Evolutionary conservation across 2,888 invertebrate genomes (phyloP), one percentile per base, ranked within the genome.

Genomic region (Drosophila flavopinicola): DNA sequence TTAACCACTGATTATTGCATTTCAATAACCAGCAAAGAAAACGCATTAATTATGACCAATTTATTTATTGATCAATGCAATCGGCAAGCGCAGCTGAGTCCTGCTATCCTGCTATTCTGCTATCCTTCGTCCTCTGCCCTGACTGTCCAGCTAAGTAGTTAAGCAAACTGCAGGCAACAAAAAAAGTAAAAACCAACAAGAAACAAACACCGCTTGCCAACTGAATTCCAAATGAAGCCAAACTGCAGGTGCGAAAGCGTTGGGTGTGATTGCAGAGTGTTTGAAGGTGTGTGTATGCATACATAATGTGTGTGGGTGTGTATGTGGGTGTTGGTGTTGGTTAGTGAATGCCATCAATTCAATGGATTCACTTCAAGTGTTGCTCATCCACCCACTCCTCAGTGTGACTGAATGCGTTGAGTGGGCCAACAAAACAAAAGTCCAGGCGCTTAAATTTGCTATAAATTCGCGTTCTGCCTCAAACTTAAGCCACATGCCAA

Each of bases 191-290:
- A 63, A 41, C 52, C 58, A 54, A 51, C 54, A 53, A 53, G 56
- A 59, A 72, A 56, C 76, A 75, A 68, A 33, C 49, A 25, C 7
- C 47, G 51, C 35, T 23, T 29, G 63, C 66, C 24, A 42, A 53
- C 77, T 67, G 78, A 79, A 86, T 79, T 38, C 60, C 17, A 79
- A 79, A 84, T 77, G 63, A 69, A 35, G 52, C 11, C 33, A 38
- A 42, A 20, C 15, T 53, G 37, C 53, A 47, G 54, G 35, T 27
- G 60, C 11, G 60, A 25, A 35, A 29, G 17, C n/a, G 20, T 41
- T 6, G 10, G 6, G 45, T 4, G 20, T 6, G 13, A 7, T 41
- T 13, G n/a, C 4, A n/a, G n/a, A n/a, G n/a, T n/a, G 24, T 11
- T 4, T n/a, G 6, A 17, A 29, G 10, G 11, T 42, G 10, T 11